Conservation (phyloP, 2,888 invertebrate species). For the Epirrhoe alternata region DNA sequence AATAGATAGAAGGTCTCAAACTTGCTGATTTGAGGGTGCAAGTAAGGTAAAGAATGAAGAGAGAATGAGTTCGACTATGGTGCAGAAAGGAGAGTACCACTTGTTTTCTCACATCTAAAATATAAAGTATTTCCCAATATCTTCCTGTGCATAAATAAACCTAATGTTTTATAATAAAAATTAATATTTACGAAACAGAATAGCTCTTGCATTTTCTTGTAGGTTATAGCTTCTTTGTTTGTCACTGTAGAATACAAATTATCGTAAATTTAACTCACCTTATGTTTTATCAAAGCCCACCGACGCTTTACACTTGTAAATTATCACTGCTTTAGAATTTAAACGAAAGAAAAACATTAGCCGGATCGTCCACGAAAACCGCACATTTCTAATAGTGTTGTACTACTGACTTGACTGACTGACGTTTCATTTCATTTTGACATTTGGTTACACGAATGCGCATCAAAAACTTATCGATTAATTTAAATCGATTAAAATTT, state of each 20-base stretch:
- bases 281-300: conserved; percentile 52
- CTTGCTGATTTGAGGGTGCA: neutral
- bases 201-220: conserved; percentile 27
- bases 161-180: conserved; percentile 13
- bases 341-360: conserved; percentile 76
- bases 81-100: neutral
- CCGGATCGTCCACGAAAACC: conserved; percentile 61
- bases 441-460: too few relatives aligned
- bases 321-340: conserved; percentile 76
- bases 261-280: conserved; percentile 56
- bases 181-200: conserved; percentile 6
- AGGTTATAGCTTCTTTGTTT: conserved; percentile 34
- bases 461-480: too few relatives aligned
- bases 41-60: neutral
- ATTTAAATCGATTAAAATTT: too few relatives aligned
- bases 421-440: too few relatives aligned
- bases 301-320: conserved; percentile 73
- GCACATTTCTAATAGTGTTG: conserved; percentile 55
- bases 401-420: conserved; percentile 5
- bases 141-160: conserved; percentile 4
- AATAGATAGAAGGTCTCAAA: neutral
- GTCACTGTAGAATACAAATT: conserved; percentile 7
- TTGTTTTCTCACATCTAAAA: neutral
- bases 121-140: neutral
- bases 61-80: neutral